These are phyloP conservation scores for Noctua janthe DNA, from an alignment of 2,888 invertebrate species.

Conservation along the genomic window DNA sequence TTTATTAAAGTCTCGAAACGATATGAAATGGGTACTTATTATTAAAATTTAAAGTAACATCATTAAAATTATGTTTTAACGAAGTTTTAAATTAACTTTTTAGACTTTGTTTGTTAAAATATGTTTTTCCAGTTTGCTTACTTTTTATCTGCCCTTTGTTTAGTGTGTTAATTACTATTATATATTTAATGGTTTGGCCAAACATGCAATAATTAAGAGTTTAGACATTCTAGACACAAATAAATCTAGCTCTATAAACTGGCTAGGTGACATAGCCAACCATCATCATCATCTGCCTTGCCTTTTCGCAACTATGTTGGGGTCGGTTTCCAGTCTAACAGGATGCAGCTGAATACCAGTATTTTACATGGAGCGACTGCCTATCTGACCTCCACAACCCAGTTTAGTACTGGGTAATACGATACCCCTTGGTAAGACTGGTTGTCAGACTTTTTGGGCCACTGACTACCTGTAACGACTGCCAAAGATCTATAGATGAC, in stretches of 20 bases:
- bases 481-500: no score
- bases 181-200: no score
- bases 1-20: conserved; percentile 39
- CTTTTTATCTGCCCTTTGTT: neutral
- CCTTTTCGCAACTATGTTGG: no score
- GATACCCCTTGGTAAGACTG: no score
- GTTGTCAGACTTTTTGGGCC: no score
- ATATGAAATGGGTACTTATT: conserved; percentile 26
- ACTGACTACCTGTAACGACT: no score
- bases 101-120: conserved; percentile 9
- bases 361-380: no score
- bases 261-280: neutral
- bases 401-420: no score
- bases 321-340: no score
- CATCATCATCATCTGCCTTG: neutral
- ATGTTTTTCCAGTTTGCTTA: neutral
- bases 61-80: conserved; percentile 23
- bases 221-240: neutral
- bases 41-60: conserved; percentile 23
- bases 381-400: no score
- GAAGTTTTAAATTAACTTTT: conserved; percentile 20
- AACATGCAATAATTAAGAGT: neutral
- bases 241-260: neutral
- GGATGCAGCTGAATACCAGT: no score
- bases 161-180: neutral